Percentiles rank a stretch among this genome's conserved stretches.
Evolutionary conservation across 2,113 vertebrate genomes (phyloP).

Genomic region (Gymnogyps californianus): DNA sequence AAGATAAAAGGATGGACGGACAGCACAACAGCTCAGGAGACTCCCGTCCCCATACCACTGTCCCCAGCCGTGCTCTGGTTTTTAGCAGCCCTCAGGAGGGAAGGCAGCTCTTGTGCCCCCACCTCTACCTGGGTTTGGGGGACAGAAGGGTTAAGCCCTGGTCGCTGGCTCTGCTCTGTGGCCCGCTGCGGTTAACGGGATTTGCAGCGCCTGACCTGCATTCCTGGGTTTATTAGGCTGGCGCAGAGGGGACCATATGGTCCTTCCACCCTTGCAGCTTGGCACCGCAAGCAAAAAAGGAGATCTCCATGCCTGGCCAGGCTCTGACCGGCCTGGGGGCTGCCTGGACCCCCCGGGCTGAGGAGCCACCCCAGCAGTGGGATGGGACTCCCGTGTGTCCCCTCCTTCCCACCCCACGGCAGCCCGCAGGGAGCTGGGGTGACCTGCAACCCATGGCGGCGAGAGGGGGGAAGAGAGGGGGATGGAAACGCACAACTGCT

Average conservation of each 20-base stretch:
- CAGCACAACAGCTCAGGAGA: not conserved
- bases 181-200: not conserved
- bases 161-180: not conserved
- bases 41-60: not conserved
- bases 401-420: not conserved
- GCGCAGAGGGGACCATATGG: constrained; percentile 12
- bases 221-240: not conserved
- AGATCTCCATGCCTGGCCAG: not conserved
- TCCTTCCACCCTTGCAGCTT: not conserved
- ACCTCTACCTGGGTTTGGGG: not conserved
- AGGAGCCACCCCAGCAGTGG: rapidly evolving
- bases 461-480: not conserved
- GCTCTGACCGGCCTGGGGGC: rapidly evolving
- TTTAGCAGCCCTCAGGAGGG: not conserved
- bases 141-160: not conserved
- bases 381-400: rapidly evolving
- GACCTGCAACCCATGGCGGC: rapidly evolving
- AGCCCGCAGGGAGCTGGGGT: rapidly evolving
- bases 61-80: not conserved
- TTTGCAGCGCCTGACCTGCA: constrained; percentile 50
- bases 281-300: not conserved
- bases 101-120: not conserved
- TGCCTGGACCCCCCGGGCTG: not conserved
- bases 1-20: not conserved
- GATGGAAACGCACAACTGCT: not conserved